phyloP scores from a whole-genome alignment of 2,113 vertebrate species.

The Callaeas wilsoni region DNA sequence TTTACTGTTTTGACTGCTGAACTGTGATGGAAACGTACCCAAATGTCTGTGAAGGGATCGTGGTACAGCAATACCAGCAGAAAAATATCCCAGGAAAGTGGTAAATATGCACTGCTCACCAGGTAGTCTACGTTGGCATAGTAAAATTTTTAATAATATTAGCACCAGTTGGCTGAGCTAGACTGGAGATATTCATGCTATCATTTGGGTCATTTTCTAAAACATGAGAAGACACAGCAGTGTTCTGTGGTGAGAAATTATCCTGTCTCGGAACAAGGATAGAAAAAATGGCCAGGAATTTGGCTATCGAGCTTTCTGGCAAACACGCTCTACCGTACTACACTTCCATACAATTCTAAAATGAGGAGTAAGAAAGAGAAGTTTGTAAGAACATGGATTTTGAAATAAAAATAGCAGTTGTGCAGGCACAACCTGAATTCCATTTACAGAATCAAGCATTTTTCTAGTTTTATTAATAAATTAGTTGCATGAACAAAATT shows the following conservation, averaged over 20 bases:
- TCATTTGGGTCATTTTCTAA: neutral
- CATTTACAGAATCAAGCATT: neutral
- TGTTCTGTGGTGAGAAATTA: neutral
- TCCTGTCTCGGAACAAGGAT: neutral
- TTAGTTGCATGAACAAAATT: neutral
- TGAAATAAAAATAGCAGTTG: neutral
- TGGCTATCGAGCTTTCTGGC: neutral
- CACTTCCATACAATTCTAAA: neutral
- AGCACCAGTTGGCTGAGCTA: neutral
- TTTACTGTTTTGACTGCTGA: neutral
- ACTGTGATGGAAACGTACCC: neutral
- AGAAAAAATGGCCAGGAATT: neutral
- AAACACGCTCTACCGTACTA: neutral
- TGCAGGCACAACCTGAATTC: neutral
- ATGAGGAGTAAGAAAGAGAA: neutral
- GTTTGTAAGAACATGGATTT: neutral
- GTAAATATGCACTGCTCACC: neutral
- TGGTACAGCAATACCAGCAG: neutral
- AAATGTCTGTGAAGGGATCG: neutral
- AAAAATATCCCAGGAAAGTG: neutral
- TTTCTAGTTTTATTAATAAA: neutral
- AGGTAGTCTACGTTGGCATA: fast-evolving
- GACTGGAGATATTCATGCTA: neutral
- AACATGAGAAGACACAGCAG: neutral
- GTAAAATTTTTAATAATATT: neutral